These are phyloP conservation scores for Lepisosteus oculatus DNA, from an alignment of 2,113 vertebrate genomes.

Conservation along the genomic window DNA sequence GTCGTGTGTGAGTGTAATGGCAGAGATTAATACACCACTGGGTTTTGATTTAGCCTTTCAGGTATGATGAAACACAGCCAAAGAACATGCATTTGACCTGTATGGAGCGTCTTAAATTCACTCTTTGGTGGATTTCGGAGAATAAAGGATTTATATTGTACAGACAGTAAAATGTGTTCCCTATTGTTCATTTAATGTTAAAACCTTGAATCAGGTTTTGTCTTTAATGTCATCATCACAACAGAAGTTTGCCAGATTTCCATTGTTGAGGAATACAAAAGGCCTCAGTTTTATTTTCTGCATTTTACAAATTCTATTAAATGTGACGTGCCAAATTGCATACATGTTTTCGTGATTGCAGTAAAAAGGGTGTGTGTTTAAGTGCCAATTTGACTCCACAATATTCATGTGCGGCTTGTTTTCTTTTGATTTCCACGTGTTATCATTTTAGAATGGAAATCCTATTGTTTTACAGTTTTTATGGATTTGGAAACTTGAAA, in stretches of 20 bases:
- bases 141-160: too few relatives aligned
- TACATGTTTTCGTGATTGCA: not conserved
- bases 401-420: not conserved
- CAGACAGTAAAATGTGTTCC: too few relatives aligned
- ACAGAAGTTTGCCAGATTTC: not conserved
- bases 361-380: not conserved
- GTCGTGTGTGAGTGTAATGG: too few relatives aligned
- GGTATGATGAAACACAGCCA: too few relatives aligned
- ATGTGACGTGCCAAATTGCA: conserved; percentile 11
- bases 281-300: not conserved
- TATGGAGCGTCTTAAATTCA: too few relatives aligned
- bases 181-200: not conserved
- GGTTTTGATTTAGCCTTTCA: too few relatives aligned
- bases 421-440: conserved; percentile 2
- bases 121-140: too few relatives aligned
- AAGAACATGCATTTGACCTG: too few relatives aligned
- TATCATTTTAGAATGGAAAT: conserved; percentile 13
- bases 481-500: not conserved
- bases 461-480: not conserved
- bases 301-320: conserved; percentile 8
- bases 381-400: not conserved
- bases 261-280: conserved; percentile 35
- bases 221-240: not conserved
- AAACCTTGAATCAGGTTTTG: not conserved
- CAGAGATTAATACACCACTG: too few relatives aligned